Evolutionary conservation across 2,113 vertebrate species (phyloP).

Genomic region (Candoia aspera): DNA sequence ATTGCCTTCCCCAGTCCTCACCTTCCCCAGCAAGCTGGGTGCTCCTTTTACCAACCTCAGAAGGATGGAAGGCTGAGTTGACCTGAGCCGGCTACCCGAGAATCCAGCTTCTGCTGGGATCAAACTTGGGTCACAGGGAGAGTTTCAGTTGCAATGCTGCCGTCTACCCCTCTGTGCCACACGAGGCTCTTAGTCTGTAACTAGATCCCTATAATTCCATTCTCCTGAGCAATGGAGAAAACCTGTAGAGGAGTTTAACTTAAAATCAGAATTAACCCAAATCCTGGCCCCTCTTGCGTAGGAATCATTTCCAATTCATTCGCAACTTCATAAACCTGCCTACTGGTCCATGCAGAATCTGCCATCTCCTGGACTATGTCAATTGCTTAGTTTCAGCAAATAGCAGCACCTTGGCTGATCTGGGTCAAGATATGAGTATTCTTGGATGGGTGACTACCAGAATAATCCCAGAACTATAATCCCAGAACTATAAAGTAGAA

Average conservation of each 20-base stretch:
- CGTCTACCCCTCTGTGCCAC: too few species aligned
- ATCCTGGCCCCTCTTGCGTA: not conserved
- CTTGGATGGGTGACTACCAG: not conserved
- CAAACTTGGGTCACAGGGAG: too few species aligned
- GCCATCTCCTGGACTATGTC: not conserved
- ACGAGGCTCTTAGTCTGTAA: too few species aligned
- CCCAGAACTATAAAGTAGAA: not conserved
- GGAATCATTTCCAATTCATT: not conserved
- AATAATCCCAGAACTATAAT: too few species aligned
- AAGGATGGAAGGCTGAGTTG: too few species aligned
- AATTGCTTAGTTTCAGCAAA: not conserved
- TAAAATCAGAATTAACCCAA: too few species aligned
- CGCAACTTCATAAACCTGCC: not conserved
- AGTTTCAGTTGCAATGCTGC: too few species aligned
- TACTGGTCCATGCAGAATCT: not conserved
- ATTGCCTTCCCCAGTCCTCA: too few species aligned
- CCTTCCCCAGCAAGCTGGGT: too few species aligned
- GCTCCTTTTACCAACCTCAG: too few species aligned
- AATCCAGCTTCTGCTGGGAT: too few species aligned
- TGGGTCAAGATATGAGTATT: not conserved
- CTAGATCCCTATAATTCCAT: not conserved
- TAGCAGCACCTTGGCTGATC: not conserved
- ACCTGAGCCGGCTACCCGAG: too few species aligned
- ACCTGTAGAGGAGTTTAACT: not conserved
- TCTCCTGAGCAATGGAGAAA: not conserved